Base-by-base conservation (phyloP, 2,888 invertebrate species). In the Melikaiella ostensackeni region DNA sequence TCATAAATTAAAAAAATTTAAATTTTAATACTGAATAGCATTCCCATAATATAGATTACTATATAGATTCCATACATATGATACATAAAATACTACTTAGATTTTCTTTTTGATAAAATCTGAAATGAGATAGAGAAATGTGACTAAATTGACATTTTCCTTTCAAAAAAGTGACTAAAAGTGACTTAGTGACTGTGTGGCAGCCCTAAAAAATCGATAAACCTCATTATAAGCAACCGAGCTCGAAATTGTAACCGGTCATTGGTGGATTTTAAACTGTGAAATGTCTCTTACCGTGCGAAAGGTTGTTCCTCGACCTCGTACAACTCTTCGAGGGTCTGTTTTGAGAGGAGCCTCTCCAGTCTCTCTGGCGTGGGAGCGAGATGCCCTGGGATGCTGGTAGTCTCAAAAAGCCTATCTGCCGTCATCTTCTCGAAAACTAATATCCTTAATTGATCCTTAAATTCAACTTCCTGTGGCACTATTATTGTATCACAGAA, bases 301-400 rank as follows among this genome's bases (percentile, higher is more conserved):
- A 91, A 91, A 87, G 91, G 91, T 85, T 91, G 91, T 86, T 91
- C 91, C 89, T 91, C 91, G 86, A 91, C 91, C 85, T 91, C 91
- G 86, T 91, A 91, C 82, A 91, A 90, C 77, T 91, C 91, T 86
- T 91, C 91, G 85, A 91, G 90, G 84, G 87, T 89, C 86, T 89
- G 89, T 86, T 90, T 91, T 86, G 91, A 89, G 85, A 91, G 90
- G 81, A 91, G 89, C 87, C 90, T 89, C 90, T 91, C 91, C 81
- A 91, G 88, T 83, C 91, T 88, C 83, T 91, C 88, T 79, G 90
- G 88, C 89, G 91, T 91, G 88, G 91, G 91, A 89, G 91, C 91
- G 86, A 91, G 90, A 84, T 91, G 91, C 85, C 91, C 91, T 84
- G 91, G 91, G 89, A 90, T 90, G 89, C 88, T 89, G 88, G 90